Base-by-base conservation (phyloP, 92 coral and sea anemone species). In the Pocillopora meandrina region DNA sequence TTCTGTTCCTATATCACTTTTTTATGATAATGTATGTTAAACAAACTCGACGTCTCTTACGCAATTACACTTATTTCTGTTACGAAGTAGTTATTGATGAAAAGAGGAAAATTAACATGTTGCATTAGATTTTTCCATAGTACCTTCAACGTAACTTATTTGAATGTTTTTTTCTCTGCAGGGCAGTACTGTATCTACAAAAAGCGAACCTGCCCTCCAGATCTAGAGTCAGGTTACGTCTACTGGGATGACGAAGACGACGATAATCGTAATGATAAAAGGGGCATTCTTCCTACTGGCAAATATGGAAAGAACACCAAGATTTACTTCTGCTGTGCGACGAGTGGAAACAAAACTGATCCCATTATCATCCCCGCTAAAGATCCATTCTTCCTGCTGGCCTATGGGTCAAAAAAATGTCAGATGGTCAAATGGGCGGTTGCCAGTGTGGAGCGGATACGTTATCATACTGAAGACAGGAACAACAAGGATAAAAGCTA, bases 401-500 rank as follows among this genome's bases (percentile, higher is more conserved):
- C 95, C 5, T 92, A 86, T 72, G 79, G 77, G 12, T 87, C 93
- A 16, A 26, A 81, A 16, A 72, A 92, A 34, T 92, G 95, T 56
- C 95, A 92, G 52, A 89, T 86, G 88, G 91, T 89, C 10, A 77
- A 88, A 47, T 91, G 94, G 94, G 84, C 88, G 59, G 73, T 88
- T n/a, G 88, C 88, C 1, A 88, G 74, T 20, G 57, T 67, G 68
- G 90, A 91, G 88, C 88, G 94, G 94, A 91, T 91, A 70, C 47
- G 64, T 66, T 89, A 17, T 59, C 89, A 89, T 35, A 89, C 86
- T 5, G 92, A 79, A 26, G 14, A 83, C 15, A 0, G 2, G 12
- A 1, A 21, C 18, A 74, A 81, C 19, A 15, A 13, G 0, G 80
- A 86, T 21, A 10, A 1, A 0, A 5, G 2, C 9, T 0, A 7